Evolutionary conservation across 1,140 invertebrate genomes (phyloP).

Genomic region (Achroia grisella): DNA sequence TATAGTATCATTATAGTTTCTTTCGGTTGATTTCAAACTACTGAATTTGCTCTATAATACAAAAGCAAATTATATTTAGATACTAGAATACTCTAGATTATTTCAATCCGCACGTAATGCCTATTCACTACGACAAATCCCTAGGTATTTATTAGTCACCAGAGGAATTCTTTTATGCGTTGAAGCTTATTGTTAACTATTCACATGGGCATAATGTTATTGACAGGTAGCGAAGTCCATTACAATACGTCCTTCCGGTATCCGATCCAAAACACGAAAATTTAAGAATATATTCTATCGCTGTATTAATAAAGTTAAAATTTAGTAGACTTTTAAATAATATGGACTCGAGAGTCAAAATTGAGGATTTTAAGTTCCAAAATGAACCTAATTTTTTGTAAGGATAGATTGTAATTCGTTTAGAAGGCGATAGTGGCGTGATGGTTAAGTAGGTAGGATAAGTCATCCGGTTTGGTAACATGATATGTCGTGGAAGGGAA

Average conservation of each 20-base stretch:
- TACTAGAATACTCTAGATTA: too few species aligned
- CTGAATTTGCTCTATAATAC: too few species aligned
- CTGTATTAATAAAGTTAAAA: conserved; percentile 9
- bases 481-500: conserved; percentile 61
- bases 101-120: too few species aligned
- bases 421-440: too few species aligned
- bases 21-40: too few species aligned
- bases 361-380: too few species aligned
- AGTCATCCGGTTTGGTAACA: conserved; percentile 56
- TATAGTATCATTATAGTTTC: too few species aligned
- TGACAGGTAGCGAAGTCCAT: conserved; percentile 64
- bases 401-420: too few species aligned
- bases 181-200: conserved; percentile 32
- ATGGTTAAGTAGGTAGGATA: too few species aligned
- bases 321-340: conserved; percentile 10
- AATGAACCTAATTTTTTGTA: too few species aligned
- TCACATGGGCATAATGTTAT: conserved; percentile 63
- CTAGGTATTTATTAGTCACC: conserved; percentile 42
- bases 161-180: conserved; percentile 47
- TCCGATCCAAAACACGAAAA: conserved; percentile 13
- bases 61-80: too few species aligned
- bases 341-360: conserved; percentile 24
- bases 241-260: conserved; percentile 65
- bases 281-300: conserved; percentile 6
- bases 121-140: conserved; percentile 1